Evolutionary conservation across 2,888 invertebrate genomes (phyloP), one percentile per base, ranked within the genome.

Genomic region (Tachystola acroxantha): DNA sequence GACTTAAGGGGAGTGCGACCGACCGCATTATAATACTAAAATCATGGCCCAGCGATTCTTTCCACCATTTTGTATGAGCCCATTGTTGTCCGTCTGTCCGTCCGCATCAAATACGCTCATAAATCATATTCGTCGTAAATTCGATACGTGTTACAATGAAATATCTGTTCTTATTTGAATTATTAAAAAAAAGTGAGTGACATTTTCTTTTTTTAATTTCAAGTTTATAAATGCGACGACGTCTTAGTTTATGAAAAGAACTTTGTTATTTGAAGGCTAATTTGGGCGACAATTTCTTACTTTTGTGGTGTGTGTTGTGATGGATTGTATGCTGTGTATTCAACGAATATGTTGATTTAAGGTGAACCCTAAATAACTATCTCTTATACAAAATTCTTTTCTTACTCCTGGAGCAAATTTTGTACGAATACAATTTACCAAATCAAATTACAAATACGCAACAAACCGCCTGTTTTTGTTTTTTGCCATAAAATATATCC

Each of bases 71-170:
- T 75, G 74, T 75, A 68, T 65, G 73, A 64, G 64, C 57, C 75
- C 66, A 81, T 84, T 84, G 84, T 81, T 69, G 73, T 69, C 64
- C 70, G 74, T 63, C 64, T 69, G 81, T 81, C 81, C 77, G 73
- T 79, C 79, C 77, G 76, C 81, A 81, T 85, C 82, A 77, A 77
- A 79, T 67, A 71, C 66, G 78, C 54, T 59, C 74, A 65, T 86
- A 85, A 85, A 86, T 86, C 85, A 86, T 84, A 81, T 77, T 71
- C 68, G 75, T 77, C 80, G 73, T 85, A 85, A 84, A 82, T 85
- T 79, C 80, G 74, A 77, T 76, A 64, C 75, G 71, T 73, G 66
- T 70, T 74, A 82, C 84, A 84, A 85, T 75, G 80, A 77, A 65
- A 62, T 67, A 76, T 76, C 71, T 79, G 76, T 81, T 77, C 78